Evolutionary conservation across 2,797 vertebrate species (phyloP), one percentile per base, ranked within the genome.

Genomic region (Lemur catta): DNA sequence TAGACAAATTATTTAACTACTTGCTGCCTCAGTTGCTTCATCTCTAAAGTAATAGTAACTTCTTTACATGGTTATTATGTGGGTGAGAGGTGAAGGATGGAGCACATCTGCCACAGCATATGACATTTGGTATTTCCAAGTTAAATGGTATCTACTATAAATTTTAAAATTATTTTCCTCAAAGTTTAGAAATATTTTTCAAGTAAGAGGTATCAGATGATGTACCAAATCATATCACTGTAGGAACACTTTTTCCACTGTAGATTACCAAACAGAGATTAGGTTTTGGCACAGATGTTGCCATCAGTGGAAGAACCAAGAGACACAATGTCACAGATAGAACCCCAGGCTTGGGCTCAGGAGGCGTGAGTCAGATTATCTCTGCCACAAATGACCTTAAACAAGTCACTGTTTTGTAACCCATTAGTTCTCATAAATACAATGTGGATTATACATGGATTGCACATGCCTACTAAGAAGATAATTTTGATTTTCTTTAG

Each of bases 11-110:
- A 43, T 4, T 81, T 50, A 48, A 55, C 15, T 55, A 48, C 33
- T 71, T 57, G 24, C 1, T 59, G 13, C 15, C 28, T 87, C 1
- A 1, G 9, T 43, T 72, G 4, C 35, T 93, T 92, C 15, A 28
- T 63, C 2, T 74, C 8, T 89, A 92, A 94, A 92, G 69, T 55
- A 59, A 43, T 65, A 71, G 57, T 18, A 93, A 14, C 7, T 72
- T 20, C 46, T 79, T 65, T 43, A 81, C 61, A 63, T 0, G 78
- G 41, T 33, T 24, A 43, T 7, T 69, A 0, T 61, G 38, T 50
- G 7, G 33, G 50, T 24, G 38, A 35, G 1, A 84, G 10, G 5
- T 50, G 43, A 78, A 22, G 3, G 61, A 91, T 17, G 13, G 20
- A 76, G 55, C 95, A 50, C 11, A 46, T 18, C 3, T 63, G 74